Conservation (phyloP, 2,797 vertebrate species). For the Lepus oiostolus region DNA sequence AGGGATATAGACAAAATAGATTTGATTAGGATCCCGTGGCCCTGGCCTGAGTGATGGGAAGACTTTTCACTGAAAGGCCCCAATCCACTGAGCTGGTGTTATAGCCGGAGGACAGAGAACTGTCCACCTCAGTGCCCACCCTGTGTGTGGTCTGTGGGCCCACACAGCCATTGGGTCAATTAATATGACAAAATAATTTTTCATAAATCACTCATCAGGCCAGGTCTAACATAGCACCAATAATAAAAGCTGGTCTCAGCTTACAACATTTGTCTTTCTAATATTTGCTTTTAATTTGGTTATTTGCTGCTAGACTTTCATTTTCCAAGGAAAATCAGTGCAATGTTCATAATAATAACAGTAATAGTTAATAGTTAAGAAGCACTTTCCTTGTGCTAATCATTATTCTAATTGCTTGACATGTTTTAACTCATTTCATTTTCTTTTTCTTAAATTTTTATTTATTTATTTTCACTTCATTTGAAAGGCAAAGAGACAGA, state of each 20-base stretch:
- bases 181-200: background rate
- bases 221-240: background rate
- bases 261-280: background rate
- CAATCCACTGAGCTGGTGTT: background rate
- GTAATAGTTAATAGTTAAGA: background rate
- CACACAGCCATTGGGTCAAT: background rate
- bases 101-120: background rate
- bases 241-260: background rate
- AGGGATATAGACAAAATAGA: background rate
- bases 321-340: background rate
- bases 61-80: background rate
- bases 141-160: background rate
- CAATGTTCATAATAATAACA: background rate
- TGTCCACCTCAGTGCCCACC: background rate
- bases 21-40: background rate
- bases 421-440: constrained; percentile 22
- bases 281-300: background rate
- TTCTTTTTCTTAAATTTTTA: background rate
- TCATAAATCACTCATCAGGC: background rate
- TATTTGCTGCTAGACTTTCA: background rate
- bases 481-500: too few relatives aligned
- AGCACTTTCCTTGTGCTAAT: background rate
- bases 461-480: too few relatives aligned
- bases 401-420: background rate
- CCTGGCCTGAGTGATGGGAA: background rate